Conservation (phyloP, 2,888 invertebrate species). For the Sturmia bella region DNA sequence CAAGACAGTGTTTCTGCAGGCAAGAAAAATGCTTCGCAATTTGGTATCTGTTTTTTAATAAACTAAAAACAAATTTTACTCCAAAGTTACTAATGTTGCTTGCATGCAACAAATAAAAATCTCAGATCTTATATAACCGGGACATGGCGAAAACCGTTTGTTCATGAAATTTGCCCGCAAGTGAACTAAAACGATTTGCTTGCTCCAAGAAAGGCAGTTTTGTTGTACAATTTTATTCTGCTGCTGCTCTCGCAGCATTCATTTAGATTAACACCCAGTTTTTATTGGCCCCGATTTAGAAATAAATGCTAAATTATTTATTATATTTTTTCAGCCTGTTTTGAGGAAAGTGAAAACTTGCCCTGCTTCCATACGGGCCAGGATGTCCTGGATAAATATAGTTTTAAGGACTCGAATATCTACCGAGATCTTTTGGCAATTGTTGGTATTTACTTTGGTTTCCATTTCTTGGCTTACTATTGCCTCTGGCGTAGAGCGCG, state of each 20-base stretch:
- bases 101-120: too few species aligned
- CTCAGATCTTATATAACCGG: too few species aligned
- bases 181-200: too few species aligned
- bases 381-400: conserved; percentile 88
- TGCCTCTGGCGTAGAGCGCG: conserved; percentile 86
- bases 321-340: conserved; percentile 84
- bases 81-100: too few species aligned
- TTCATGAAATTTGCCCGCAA: too few species aligned
- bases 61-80: too few species aligned
- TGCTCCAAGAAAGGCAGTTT: too few species aligned
- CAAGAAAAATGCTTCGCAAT: too few species aligned
- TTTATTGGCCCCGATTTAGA: not conserved
- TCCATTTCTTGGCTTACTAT: conserved; percentile 87
- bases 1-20: too few species aligned
- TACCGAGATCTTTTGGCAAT: conserved; percentile 87
- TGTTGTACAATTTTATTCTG: too few species aligned
- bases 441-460: conserved; percentile 85
- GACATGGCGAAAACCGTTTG: too few species aligned
- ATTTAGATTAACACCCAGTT: not conserved
- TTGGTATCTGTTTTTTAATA: too few species aligned
- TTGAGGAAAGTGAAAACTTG: conserved; percentile 83
- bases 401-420: conserved; percentile 86
- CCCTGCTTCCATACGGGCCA: conserved; percentile 89
- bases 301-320: conserved; percentile 59
- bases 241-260: not conserved